These are phyloP conservation scores for Pyralis farinalis DNA, from an alignment of 2,888 invertebrate genomes.

Conservation along the genomic window DNA sequence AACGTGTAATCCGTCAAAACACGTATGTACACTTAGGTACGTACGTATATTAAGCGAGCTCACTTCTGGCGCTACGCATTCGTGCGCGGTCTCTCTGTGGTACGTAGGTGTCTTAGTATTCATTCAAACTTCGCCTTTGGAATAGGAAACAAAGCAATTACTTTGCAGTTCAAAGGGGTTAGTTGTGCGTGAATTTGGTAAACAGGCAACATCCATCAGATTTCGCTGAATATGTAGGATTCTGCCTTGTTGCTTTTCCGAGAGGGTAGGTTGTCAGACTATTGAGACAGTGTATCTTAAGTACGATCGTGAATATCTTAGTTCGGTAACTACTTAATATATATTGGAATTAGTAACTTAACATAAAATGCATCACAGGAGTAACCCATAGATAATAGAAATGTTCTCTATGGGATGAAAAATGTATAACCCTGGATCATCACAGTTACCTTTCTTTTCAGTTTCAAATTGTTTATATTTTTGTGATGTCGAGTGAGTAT, in stretches of 20 bases:
- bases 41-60: constrained; percentile 18
- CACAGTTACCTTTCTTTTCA: too few relatives aligned
- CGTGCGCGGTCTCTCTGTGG: constrained; percentile 32
- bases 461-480: too few relatives aligned
- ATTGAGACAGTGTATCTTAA: neutral
- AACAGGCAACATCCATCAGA: constrained; percentile 23
- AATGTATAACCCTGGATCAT: too few relatives aligned
- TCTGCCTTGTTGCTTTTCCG: constrained; percentile 10
- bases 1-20: constrained; percentile 72
- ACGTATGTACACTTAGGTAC: constrained; percentile 33
- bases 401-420: too few relatives aligned
- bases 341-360: too few relatives aligned
- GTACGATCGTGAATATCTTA: too few relatives aligned
- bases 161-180: constrained; percentile 46
- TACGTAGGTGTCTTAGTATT: constrained; percentile 34
- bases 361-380: too few relatives aligned
- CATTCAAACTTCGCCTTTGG: constrained; percentile 42
- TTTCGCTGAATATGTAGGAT: constrained; percentile 16
- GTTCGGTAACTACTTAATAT: too few relatives aligned
- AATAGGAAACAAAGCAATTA: constrained; percentile 50
- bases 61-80: constrained; percentile 27
- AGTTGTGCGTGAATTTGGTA: constrained; percentile 36
- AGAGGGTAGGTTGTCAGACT: constrained; percentile 11
- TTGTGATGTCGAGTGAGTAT: too few relatives aligned
- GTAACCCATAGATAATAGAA: too few relatives aligned